Evolutionary conservation across 1,140 invertebrate species (phyloP), one percentile per base, ranked within the genome.

Genomic region (Eriocheir sinensis): DNA sequence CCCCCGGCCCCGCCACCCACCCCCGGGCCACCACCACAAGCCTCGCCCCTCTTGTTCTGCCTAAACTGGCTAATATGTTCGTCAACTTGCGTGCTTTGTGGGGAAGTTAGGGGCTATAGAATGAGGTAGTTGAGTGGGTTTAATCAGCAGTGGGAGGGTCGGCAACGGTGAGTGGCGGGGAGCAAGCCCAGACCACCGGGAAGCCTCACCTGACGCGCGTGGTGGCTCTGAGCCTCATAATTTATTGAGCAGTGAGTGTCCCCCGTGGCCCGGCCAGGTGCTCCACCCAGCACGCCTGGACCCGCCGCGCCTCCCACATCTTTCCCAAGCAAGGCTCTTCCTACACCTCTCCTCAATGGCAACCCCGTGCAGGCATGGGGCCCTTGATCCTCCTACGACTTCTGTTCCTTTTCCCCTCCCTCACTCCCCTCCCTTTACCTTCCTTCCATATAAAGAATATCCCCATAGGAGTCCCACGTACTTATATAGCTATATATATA

Each of bases 241-340:
- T 88, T 88, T 88, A 88, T 88, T 88, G 86, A 88, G 86, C 86
- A 40, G 38, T 30, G 86, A 88, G n/a, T 40, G 38, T 44, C 40
- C 86, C 86, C 86, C 40, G 36, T 12, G 86, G 86, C 86, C 12
- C 27, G 38, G n/a, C 40, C 86, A 44, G 86, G 86, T 44, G 86
- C 44, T 88, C 86, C 44, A 17, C 30, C 9, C 12, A 53, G 30
- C 38, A 34, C 34, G 21, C 44, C 86, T 40, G 44, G 8, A 86
- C 83, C 34, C 40, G 34, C 34, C 60, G 21, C 17, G 6, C 60
- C 17, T 3, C 60, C n/a, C 60, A 72, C 21, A 12, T 21, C 12
- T 72, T 72, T n/a, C 60, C 8, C 60, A 21, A 4, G 21, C 60
- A 72, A n/a, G n/a, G n/a, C 60, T 72, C n/a, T n/a, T n/a, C 21